Percentiles rank a stretch among this genome's conserved stretches.
Evolutionary conservation across 2,888 invertebrate genomes (phyloP).

Genomic region (Chymomyza caudatula): DNA sequence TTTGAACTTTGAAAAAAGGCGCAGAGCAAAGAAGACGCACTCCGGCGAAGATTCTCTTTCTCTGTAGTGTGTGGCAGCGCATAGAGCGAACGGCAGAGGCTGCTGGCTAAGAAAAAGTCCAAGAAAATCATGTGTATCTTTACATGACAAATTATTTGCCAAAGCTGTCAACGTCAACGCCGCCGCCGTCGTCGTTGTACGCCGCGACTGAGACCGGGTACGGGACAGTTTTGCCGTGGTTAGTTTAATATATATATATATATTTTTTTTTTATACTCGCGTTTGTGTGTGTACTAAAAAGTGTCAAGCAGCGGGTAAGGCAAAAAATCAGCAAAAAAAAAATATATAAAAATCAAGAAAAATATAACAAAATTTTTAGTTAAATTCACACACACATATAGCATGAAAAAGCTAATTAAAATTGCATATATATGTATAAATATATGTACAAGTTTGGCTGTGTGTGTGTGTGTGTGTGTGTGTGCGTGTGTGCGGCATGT

Average conservation of each 20-base stretch:
- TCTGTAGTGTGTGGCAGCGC: too few relatives aligned
- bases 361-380: conserved; percentile 29
- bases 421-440: conserved; percentile 25
- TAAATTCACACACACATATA: conserved; percentile 42
- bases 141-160: conserved; percentile 11
- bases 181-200: neutral
- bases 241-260: conserved; percentile 11
- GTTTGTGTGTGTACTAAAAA: conserved; percentile 2
- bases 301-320: conserved; percentile 8
- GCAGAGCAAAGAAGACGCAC: neutral
- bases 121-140: conserved; percentile 10
- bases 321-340: conserved; percentile 11
- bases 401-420: conserved; percentile 42
- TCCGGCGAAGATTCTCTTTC: neutral
- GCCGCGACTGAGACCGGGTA: neutral
- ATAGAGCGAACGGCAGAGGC: neutral
- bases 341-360: conserved; percentile 4
- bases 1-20: neutral
- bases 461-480: conserved; percentile 1
- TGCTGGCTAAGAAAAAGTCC: neutral
- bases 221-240: neutral
- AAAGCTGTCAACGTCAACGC: conserved; percentile 6
- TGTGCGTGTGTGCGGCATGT: conserved; percentile 4
- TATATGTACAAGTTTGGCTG: neutral
- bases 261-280: neutral